A percentile compares a stretch with the other conserved stretches of the same genome.
These are phyloP conservation scores for Catamblyrhynchus diadema DNA, from an alignment of 2,797 vertebrate species.

Conservation along the genomic window DNA sequence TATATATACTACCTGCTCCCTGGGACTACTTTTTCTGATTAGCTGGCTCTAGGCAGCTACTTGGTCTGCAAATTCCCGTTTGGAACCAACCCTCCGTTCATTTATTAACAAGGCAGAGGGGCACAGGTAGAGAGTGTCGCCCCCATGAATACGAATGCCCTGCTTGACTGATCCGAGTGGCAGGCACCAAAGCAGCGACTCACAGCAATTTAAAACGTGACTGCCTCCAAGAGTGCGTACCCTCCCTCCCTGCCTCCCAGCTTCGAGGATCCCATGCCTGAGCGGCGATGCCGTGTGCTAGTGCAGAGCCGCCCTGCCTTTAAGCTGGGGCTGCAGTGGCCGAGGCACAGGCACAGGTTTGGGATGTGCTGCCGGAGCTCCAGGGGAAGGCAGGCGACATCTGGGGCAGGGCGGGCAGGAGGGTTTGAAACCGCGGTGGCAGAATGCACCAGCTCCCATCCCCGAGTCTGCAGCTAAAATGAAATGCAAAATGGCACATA, in stretches of 20 bases:
- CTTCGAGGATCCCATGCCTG: neutral
- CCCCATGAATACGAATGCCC: neutral
- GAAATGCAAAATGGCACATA: slow-evolving; percentile 15
- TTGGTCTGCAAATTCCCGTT: neutral
- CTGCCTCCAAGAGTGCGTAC: neutral
- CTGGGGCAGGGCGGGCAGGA: neutral
- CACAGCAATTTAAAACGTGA: neutral
- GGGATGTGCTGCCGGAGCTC: neutral
- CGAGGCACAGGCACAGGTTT: neutral
- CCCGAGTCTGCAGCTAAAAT: neutral
- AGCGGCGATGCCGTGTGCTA: neutral
- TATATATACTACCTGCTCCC: neutral
- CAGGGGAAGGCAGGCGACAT: neutral
- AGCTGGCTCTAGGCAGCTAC: neutral
- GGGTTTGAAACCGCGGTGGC: neutral
- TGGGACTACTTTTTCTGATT: neutral
- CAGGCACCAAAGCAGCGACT: neutral
- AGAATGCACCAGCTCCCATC: neutral
- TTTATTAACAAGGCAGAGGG: slow-evolving; percentile 15
- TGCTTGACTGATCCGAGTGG: neutral
- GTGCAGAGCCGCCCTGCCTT: neutral
- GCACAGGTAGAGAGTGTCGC: slow-evolving; percentile 17
- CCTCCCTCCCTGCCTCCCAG: neutral
- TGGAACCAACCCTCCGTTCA: neutral
- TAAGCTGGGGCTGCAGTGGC: neutral